A percentile compares a stretch with the other conserved stretches of the same genome.
These are phyloP conservation scores for Ammodramus savannarum DNA, from an alignment of 2,113 vertebrate species.

Conservation along the genomic window DNA sequence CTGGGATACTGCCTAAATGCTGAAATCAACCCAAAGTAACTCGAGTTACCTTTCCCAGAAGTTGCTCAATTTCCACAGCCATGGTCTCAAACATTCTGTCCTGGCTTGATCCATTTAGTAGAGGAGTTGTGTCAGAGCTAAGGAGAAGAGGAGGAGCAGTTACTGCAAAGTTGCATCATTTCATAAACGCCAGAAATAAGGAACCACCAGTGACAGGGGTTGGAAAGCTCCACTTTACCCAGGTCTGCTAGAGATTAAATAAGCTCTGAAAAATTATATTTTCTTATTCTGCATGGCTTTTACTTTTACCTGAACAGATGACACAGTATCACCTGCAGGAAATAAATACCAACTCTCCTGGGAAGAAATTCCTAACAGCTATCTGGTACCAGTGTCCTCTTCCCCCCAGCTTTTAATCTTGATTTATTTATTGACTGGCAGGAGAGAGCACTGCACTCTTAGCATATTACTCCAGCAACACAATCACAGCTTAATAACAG, in stretches of 20 bases:
- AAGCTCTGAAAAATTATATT: not conserved
- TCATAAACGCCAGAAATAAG: not conserved
- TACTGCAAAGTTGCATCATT: not conserved
- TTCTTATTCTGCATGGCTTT: not conserved
- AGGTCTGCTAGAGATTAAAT: not conserved
- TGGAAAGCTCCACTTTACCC: not conserved
- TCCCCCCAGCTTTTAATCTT: not conserved
- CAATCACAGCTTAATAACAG: not conserved
- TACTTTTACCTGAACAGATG: not conserved
- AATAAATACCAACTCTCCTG: not conserved
- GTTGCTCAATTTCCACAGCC: constrained; percentile 97
- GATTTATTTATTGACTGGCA: not conserved
- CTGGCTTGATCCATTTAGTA: constrained; percentile 95
- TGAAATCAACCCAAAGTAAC: not conserved
- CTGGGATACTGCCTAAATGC: accelerated
- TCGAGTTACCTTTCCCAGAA: constrained; percentile 88
- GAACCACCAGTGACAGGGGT: not conserved
- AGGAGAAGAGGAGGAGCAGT: not conserved
- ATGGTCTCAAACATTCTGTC: constrained; percentile 99
- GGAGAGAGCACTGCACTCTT: not conserved
- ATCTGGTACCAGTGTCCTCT: not conserved
- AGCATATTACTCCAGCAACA: not conserved
- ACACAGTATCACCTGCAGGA: not conserved
- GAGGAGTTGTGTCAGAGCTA: constrained; percentile 94
- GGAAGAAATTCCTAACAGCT: not conserved